Base-by-base conservation (phyloP, 1,140 invertebrate genomes). In the Atta colombica region DNA sequence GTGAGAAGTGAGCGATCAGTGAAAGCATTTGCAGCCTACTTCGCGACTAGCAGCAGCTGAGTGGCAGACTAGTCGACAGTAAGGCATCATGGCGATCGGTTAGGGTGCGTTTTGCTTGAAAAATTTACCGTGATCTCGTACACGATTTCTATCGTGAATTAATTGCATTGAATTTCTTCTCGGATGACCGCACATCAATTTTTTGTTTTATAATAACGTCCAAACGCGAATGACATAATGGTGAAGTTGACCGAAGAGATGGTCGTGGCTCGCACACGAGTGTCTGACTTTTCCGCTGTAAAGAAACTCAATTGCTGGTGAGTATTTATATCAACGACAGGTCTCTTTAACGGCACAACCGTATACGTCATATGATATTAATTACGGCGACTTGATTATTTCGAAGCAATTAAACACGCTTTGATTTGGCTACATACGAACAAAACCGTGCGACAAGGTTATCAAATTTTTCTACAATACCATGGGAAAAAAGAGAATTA, bases 291-390 rank as follows among this genome's bases (percentile, higher is more conserved):
- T 90, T 95, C 96, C 35, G 96, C 97, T 87, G 97, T 99, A 71
- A 98, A 97, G 95, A 98, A 98, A 94, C 96, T 99, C 39, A 99
- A 99, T 96, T 98, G 98, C 94, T 99, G 98, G 98, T 98, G 95
- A 97, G 97, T 95, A 87, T 86, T 91, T 86, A 51, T 10, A 31
- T 72, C 45, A 45, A 49, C 31, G 31, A 35, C 18, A 25, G 1
- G 5, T 35, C 2, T 12, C 39, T 45, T 74, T 14, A 25, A 61
- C 35, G 39, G 31, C 35, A 58, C 18, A 28, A 49, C 2, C n/a
- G 12, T 51, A 18, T 51, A 25, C 39, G 5, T 49, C 80, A 12
- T 12, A 12, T 18, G 3, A 61, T 25, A 35, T 84, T 45, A 31
- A 72, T 82, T 82, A 16, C 53, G 51, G 18, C 18, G 18, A 35